Evolutionary conservation across 2,797 vertebrate genomes (phyloP).

Genomic region (Carapus acus): DNA sequence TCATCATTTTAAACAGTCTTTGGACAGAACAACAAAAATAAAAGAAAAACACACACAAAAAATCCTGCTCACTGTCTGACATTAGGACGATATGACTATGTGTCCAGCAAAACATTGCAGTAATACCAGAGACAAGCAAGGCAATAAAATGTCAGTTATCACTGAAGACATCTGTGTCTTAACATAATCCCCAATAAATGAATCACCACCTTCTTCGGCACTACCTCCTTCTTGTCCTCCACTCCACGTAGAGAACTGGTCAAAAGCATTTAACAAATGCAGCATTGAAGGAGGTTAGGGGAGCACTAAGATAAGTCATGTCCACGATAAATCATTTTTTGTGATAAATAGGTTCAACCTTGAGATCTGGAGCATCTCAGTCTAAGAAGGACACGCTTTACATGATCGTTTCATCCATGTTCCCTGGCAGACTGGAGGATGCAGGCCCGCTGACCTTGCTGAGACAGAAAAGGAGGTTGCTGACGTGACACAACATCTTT

Average conservation of each 20-base stretch:
- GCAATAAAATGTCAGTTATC: constrained; percentile 2
- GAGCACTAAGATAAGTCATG: constrained; percentile 1
- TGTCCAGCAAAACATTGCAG: not conserved
- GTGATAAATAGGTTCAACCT: not conserved
- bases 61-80: not conserved
- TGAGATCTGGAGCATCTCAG: constrained; percentile 4
- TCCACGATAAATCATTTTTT: constrained; percentile 6
- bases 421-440: constrained; percentile 6
- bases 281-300: constrained; percentile 3
- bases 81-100: constrained; percentile 3
- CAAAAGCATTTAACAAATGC: constrained; percentile 3
- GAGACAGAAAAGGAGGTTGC: constrained; percentile 31
- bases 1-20: constrained; percentile 10
- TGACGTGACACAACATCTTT: constrained; percentile 16
- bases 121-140: not conserved
- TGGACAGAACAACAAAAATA: constrained; percentile 4
- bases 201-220: constrained; percentile 1
- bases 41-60: not conserved
- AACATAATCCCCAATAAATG: not conserved
- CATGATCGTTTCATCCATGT: constrained; percentile 17
- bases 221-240: not conserved
- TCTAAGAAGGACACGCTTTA: constrained; percentile 22
- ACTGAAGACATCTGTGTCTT: no score
- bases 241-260: not conserved
- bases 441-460: constrained; percentile 30